These are phyloP conservation scores for Urophycis tenuis DNA, from an alignment of 2,797 vertebrate species.

Conservation along the genomic window DNA sequence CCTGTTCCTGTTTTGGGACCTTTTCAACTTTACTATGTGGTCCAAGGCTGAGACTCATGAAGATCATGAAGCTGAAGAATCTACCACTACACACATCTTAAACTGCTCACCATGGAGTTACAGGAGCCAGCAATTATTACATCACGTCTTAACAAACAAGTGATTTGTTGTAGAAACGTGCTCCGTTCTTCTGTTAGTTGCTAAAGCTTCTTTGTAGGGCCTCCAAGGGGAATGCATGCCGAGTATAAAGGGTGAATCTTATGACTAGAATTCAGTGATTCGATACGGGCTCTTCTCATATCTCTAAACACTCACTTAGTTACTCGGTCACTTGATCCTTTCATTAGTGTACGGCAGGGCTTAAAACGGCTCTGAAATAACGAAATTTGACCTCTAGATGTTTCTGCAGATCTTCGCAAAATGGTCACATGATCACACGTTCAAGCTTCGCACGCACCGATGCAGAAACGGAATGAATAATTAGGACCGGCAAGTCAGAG, in stretches of 20 bases:
- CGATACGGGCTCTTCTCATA: too few relatives aligned
- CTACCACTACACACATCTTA: too few relatives aligned
- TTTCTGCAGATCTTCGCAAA: background rate
- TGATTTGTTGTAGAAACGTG: background rate
- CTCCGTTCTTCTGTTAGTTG: too few relatives aligned
- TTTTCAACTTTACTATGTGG: background rate
- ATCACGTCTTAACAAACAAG: background rate
- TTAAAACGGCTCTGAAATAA: background rate
- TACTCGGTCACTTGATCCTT: too few relatives aligned
- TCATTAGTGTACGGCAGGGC: too few relatives aligned
- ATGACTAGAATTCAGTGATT: too few relatives aligned
- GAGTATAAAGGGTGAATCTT: too few relatives aligned
- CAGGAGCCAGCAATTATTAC: background rate
- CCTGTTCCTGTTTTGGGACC: background rate
- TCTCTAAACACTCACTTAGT: too few relatives aligned
- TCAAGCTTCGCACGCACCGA: background rate
- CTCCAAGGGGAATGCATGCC: too few relatives aligned
- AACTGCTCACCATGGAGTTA: too few relatives aligned
- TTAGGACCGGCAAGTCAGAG: background rate
- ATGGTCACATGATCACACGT: background rate
- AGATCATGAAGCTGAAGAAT: background rate
- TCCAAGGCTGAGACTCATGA: background rate
- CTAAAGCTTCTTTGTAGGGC: too few relatives aligned
- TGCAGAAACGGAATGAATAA: constrained; percentile 28
- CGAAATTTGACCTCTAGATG: too few relatives aligned